phyloP scores from a whole-genome alignment of 2,797 vertebrate genomes.

The Rhyacichthys aspro region DNA sequence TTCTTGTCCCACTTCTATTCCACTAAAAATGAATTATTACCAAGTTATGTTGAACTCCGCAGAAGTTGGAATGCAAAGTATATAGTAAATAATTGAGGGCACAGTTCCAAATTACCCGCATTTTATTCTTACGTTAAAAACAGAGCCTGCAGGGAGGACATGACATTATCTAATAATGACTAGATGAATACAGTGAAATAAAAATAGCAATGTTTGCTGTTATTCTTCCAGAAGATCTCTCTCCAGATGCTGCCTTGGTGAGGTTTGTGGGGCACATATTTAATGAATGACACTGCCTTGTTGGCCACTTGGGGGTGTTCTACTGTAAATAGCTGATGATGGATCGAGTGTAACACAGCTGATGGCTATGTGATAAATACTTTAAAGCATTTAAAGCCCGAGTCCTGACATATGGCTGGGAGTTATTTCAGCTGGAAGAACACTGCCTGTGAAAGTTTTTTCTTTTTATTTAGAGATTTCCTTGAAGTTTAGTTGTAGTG shows the following conservation, averaged over 20 bases:
- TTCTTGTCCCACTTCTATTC: slow-evolving; percentile 8
- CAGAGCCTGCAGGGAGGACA: neutral
- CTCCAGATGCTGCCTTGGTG: slow-evolving; percentile 10
- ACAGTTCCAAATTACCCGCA: neutral
- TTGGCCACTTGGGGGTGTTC: slow-evolving; percentile 20
- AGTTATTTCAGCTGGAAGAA: neutral
- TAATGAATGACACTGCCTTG: slow-evolving; percentile 33
- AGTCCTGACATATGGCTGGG: slow-evolving; percentile 3
- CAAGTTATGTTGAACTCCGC: slow-evolving; percentile 1
- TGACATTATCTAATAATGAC: neutral
- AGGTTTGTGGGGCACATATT: slow-evolving; percentile 41
- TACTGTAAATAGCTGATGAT: slow-evolving; percentile 31
- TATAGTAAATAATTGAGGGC: slow-evolving; percentile 1
- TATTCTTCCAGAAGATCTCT: neutral
- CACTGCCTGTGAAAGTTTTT: neutral
- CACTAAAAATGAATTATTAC: neutral
- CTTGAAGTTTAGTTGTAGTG: too few relatives aligned
- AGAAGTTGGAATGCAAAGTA: neutral
- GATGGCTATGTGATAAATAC: slow-evolving; percentile 11
- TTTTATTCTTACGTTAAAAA: neutral
- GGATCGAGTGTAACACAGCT: slow-evolving; percentile 25
- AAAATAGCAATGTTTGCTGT: slow-evolving; percentile 1
- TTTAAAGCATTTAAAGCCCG: neutral
- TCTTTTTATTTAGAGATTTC: neutral
- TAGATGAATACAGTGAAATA: neutral